Percentiles rank a stretch among this genome's conserved stretches.
Evolutionary conservation across 2,797 vertebrate genomes (phyloP).

Genomic region (Streptopelia turtur): DNA sequence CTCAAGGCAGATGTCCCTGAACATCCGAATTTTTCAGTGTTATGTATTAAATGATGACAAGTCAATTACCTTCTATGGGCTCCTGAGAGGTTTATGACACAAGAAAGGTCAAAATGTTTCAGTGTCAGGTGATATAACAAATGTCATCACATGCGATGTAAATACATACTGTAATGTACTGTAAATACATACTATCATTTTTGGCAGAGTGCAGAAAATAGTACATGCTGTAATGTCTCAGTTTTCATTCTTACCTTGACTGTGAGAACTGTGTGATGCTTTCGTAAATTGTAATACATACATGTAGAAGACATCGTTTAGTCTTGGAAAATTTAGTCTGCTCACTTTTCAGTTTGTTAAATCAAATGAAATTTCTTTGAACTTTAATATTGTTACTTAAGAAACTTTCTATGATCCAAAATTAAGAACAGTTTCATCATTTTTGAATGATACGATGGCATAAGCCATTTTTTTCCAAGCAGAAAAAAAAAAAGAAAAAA

Average conservation of each 20-base stretch:
- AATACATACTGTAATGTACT: neutral
- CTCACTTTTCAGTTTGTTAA: neutral
- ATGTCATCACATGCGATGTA: neutral
- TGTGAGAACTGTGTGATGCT: neutral
- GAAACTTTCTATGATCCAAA: neutral
- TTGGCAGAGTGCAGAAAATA: neutral
- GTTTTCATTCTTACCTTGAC: neutral
- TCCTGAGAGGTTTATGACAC: neutral
- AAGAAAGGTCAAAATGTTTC: neutral
- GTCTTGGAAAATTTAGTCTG: neutral
- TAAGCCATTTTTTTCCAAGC: neutral
- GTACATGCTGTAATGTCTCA: accelerated
- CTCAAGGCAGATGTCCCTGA: neutral
- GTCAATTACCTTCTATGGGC: neutral
- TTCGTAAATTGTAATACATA: neutral
- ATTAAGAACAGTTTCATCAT: neutral
- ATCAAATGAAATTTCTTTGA: neutral
- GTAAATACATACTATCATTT: neutral
- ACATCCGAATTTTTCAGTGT: neutral
- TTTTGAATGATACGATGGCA: neutral
- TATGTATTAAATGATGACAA: neutral
- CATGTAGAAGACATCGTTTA: neutral
- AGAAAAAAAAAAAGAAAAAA: neutral
- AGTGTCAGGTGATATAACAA: neutral
- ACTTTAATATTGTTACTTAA: neutral